Percentiles rank a stretch among this genome's conserved stretches.
These are phyloP conservation scores for Caenorhabditis briggsae DNA, from an alignment of 1,140 invertebrate genomes.

Conservation along the genomic window DNA sequence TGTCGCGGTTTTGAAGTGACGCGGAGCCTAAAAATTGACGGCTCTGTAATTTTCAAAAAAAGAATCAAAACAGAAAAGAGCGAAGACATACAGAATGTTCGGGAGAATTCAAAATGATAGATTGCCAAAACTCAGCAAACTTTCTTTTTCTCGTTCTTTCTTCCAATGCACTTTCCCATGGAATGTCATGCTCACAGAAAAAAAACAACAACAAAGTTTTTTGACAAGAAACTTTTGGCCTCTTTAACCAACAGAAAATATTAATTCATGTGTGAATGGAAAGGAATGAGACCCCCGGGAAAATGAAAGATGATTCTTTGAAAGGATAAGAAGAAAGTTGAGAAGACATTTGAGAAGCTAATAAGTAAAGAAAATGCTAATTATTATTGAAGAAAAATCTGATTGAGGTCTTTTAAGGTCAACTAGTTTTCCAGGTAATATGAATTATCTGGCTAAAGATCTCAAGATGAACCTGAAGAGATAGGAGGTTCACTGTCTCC, in stretches of 20 bases:
- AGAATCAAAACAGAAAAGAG: background rate
- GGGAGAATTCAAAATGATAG: constrained; percentile 8
- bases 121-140: background rate
- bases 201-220: constrained; percentile 6
- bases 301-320: constrained; percentile 41
- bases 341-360: background rate
- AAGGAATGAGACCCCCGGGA: constrained; percentile 42
- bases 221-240: background rate
- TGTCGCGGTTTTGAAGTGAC: too few species aligned
- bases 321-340: background rate
- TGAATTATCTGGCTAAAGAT: background rate
- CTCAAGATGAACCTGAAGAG: constrained; percentile 3
- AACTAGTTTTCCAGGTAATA: too few species aligned
- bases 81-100: background rate
- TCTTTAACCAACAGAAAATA: constrained; percentile 35
- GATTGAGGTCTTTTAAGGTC: too few species aligned
- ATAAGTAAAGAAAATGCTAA: background rate
- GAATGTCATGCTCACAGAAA: background rate
- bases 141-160: background rate
- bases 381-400: background rate
- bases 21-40: too few species aligned
- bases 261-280: constrained; percentile 50
- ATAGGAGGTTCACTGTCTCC: background rate
- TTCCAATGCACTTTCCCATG: constrained; percentile 2
- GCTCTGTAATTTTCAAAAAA: background rate